Base-by-base conservation (phyloP, 2,113 vertebrate genomes). In the Chaetodon trifascialis region DNA sequence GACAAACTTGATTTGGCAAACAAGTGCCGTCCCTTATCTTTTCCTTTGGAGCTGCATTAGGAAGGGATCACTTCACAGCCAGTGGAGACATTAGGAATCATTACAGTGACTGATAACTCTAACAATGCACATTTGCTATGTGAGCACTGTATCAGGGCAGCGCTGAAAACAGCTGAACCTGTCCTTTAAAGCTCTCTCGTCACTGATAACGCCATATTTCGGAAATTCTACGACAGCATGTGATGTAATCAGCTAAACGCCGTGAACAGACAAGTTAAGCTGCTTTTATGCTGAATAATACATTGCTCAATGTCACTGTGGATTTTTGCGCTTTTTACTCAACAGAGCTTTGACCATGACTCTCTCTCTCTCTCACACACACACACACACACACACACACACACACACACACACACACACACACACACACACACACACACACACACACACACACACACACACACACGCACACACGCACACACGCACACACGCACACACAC, bases 241-340 rank as follows among this genome's bases (percentile, higher is more conserved):
- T 51, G 10, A 70, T 56, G 23, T 49, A n/a, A 83, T 58, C 55
- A 46, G 69, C 30, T 55, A 17, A 30, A 15, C 15, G 46, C 23
- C 23, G 14, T 47, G 4, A 51, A 9, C 25, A 19, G n/a, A 56
- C 10, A 15, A 9, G 12, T 40, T 70, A 56, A 58, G 15, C 69
- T 36, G 23, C 17, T 75, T 64, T 42, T 12, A 60, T 19, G 46
- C 46, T 52, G 25, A 75, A 40, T 62, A 74, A 34, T n/a, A 23
- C 2, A 19, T 30, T 5, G 8, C 40, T 75, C 82, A 42, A n/a
- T 52, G 55, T 52, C 63, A 60, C 60, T 63, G 55, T 21, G 65
- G 52, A 60, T 70, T 62, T 56, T 19, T 36, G 17, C 2, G 11
- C 21, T 47, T 88, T 85, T 76, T 34, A 36, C 49, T 56, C 23